Base-by-base conservation (phyloP, 1,140 invertebrate genomes). In the Drosophila setifemur region DNA sequence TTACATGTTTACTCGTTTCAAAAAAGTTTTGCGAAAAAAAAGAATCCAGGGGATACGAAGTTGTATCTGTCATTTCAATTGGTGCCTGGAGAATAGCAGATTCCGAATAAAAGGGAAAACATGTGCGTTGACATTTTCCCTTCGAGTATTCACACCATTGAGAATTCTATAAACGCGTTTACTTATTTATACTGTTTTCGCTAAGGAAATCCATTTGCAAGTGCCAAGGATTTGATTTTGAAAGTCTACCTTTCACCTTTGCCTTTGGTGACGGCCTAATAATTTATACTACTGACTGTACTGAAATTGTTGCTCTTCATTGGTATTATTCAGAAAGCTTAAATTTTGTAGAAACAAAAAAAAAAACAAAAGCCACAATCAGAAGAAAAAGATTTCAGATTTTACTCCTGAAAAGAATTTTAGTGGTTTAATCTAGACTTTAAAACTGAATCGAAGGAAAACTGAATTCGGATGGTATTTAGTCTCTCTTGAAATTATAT, bases 51-150 rank as follows among this genome's bases (percentile, higher is more conserved):
- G 28, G 29, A 5, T 29, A 45, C n/a, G 53, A 67, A 55, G 33
- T 73, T 54, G 43, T 49, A 67, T 49, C 69, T 63, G 55, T 57
- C 74, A 70, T 44, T 79, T 70, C 50, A 79, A 74, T 64, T 73
- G 57, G 49, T 50, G 44, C 57, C 63, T 47, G 14, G 57, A 71
- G 64, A 53, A 26, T 61, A 39, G 18, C 14, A 18, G 25, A 31
- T 11, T 28, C 5, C 18, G 1, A 37, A 7, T 67, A 42, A 47
- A 49, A 45, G 21, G 6, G 8, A 28, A 23, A 63, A 28, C 31
- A 64, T 68, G 49, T 37, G 29, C 29, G 26, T 28, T 29, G 40
- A 26, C 42, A 55, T 26, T 25, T 40, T 29, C 39, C 26, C 14
- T 58, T 21, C 26, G 39, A 14, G 39, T 28, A 52, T 47, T 45